Conservation (phyloP, 2,797 vertebrate species). For the Mycteria americana region DNA sequence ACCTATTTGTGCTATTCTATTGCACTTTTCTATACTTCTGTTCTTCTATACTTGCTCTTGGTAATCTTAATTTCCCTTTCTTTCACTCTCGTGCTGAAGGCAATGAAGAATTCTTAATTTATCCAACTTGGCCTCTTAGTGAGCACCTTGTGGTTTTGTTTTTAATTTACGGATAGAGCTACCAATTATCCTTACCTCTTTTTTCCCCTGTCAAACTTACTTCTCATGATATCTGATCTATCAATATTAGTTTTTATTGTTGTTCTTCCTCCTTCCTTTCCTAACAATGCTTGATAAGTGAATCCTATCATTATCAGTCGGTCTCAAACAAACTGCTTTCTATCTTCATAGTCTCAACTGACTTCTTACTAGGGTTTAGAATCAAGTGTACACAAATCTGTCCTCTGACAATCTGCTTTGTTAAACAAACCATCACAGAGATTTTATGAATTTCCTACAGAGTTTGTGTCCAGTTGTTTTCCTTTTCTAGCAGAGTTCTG, state of each 20-base stretch:
- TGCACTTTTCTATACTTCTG: not conserved
- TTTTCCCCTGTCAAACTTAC: not conserved
- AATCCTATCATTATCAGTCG: not conserved
- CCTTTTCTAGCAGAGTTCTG: not conserved
- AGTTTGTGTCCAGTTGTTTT: not conserved
- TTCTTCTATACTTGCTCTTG: not conserved
- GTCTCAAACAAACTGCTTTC: not conserved
- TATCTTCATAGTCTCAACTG: not conserved
- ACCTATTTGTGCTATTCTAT: not conserved
- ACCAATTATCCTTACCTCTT: not conserved
- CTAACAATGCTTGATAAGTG: not conserved
- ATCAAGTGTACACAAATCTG: not conserved
- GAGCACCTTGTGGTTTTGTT: not conserved
- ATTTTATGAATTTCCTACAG: not conserved
- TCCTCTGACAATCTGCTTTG: not conserved
- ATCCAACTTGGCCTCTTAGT: not conserved
- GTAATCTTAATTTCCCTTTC: not conserved
- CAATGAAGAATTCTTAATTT: not conserved
- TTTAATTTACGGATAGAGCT: not conserved
- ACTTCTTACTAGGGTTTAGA: not conserved
- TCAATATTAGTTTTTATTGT: not conserved
- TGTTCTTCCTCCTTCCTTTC: not conserved
- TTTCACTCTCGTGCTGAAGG: not conserved
- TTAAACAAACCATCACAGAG: not conserved
- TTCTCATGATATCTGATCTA: not conserved